Percentiles rank a stretch among this genome's conserved stretches.
phyloP scores from a whole-genome alignment of 1,140 invertebrate genomes.

The Neodiprion fabricii region DNA sequence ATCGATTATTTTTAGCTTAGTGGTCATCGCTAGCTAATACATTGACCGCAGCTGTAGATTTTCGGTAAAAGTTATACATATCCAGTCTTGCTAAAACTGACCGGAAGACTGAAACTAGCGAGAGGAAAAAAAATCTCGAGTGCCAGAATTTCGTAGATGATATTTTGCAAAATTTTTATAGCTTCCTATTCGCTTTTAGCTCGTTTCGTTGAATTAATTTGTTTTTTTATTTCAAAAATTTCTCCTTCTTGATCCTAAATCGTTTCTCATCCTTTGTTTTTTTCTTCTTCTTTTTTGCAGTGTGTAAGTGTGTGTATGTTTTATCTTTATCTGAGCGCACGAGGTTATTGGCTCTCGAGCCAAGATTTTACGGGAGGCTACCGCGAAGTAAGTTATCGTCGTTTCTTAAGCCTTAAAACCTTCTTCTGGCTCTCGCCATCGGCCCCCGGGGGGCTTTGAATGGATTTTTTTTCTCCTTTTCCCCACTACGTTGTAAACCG shows the following conservation, averaged over 20 bases:
- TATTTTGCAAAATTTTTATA: not conserved
- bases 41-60: too few relatives aligned
- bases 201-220: not conserved
- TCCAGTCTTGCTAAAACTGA: too few relatives aligned
- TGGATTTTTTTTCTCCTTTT: not conserved
- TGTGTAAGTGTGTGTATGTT: too few relatives aligned
- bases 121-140: not conserved
- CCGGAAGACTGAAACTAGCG: not conserved
- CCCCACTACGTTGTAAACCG: not conserved
- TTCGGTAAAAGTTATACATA: too few relatives aligned
- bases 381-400: not conserved
- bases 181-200: not conserved
- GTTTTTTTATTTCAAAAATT: not conserved
- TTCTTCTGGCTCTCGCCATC: too few relatives aligned
- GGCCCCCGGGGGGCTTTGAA: not conserved
- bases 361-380: slow-evolving; percentile 5
- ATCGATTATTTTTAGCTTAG: too few relatives aligned
- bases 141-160: not conserved
- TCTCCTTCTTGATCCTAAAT: too few relatives aligned
- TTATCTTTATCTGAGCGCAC: not conserved
- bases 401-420: not conserved
- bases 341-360: slow-evolving; percentile 1
- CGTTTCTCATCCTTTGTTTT: too few relatives aligned
- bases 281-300: too few relatives aligned
- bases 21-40: too few relatives aligned